Percentiles rank a stretch among this genome's conserved stretches.
phyloP scores from a whole-genome alignment of 1,140 invertebrate species.

The Capitella teleta region DNA sequence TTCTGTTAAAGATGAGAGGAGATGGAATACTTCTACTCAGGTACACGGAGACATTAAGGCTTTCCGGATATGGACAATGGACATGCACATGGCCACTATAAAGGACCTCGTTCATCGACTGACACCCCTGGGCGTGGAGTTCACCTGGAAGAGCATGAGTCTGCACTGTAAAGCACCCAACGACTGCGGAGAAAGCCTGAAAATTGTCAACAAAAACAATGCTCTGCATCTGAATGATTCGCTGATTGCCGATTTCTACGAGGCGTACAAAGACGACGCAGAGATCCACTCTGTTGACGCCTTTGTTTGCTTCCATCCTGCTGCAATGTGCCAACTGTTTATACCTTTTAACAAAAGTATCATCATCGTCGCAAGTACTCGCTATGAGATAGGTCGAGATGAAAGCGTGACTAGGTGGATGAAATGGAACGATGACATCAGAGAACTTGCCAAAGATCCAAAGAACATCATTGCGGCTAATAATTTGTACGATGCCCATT shows the following conservation, averaged over 20 bases:
- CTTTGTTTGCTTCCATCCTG: slow-evolving; percentile 13
- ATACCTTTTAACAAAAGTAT: slow-evolving; percentile 9
- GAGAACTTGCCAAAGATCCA: not conserved
- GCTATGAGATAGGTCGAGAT: slow-evolving; percentile 8
- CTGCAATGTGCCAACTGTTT: slow-evolving; percentile 10
- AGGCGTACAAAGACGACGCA: slow-evolving; percentile 8
- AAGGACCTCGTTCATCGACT: slow-evolving; percentile 8
- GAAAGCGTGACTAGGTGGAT: slow-evolving; percentile 8
- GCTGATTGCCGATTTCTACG: slow-evolving; percentile 10
- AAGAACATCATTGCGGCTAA: slow-evolving; percentile 8
- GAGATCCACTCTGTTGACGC: slow-evolving; percentile 11
- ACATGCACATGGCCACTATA: slow-evolving; percentile 10
- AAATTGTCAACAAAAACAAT: slow-evolving; percentile 10
- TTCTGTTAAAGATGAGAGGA: too few relatives aligned
- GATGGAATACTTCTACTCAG: too few relatives aligned
- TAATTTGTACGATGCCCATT: slow-evolving; percentile 12
- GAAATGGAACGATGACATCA: slow-evolving; percentile 9
- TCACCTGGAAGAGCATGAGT: slow-evolving; percentile 9
- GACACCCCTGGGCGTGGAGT: slow-evolving; percentile 7
- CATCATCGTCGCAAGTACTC: slow-evolving; percentile 5
- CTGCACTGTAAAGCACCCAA: slow-evolving; percentile 4
- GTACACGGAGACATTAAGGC: too few relatives aligned
- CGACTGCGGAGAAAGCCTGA: slow-evolving; percentile 9
- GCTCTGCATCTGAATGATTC: slow-evolving; percentile 2
- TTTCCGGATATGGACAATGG: slow-evolving; percentile 12